A percentile compares a stretch with the other conserved stretches of the same genome.
Conservation (phyloP, 2,888 invertebrate genomes). For the Cephalotes varians region DNA sequence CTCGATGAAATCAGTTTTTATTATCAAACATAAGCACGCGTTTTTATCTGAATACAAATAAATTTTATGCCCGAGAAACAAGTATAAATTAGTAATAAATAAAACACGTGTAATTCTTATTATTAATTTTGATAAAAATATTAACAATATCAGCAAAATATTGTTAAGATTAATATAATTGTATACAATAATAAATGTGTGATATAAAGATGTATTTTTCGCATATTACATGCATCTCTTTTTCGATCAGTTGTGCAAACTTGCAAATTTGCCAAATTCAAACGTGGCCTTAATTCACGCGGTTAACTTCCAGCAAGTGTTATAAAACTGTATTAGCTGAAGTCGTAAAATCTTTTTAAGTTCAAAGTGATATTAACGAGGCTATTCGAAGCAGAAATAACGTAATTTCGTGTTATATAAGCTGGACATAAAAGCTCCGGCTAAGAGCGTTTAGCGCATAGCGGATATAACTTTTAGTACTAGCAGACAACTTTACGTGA, state of each 20-base stretch:
- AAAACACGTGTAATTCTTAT: neutral
- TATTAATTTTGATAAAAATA: neutral
- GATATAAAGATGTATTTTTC: neutral
- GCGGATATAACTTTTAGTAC: conserved; percentile 47
- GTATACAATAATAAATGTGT: neutral
- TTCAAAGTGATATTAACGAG: conserved; percentile 69
- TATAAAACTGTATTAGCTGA: conserved; percentile 58
- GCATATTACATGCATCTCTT: neutral
- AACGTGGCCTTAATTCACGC: conserved; percentile 22
- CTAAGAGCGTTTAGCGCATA: conserved; percentile 46
- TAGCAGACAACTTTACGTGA: conserved; percentile 38
- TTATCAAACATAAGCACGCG: neutral
- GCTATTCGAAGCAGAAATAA: conserved; percentile 57
- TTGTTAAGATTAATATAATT: neutral
- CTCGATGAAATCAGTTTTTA: neutral
- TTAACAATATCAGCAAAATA: neutral
- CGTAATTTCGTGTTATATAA: conserved; percentile 56
- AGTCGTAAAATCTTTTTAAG: conserved; percentile 69
- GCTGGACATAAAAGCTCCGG: conserved; percentile 50
- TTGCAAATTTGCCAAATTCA: conserved; percentile 27
- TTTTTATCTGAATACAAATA: neutral
- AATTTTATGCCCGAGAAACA: neutral
- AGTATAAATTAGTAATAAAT: neutral
- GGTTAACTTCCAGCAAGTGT: conserved; percentile 40
- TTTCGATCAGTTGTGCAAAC: conserved; percentile 1